A percentile compares a stretch with the other conserved stretches of the same genome.
phyloP scores from a whole-genome alignment of 2,797 vertebrate species.

The Pelochelys cantorii region DNA sequence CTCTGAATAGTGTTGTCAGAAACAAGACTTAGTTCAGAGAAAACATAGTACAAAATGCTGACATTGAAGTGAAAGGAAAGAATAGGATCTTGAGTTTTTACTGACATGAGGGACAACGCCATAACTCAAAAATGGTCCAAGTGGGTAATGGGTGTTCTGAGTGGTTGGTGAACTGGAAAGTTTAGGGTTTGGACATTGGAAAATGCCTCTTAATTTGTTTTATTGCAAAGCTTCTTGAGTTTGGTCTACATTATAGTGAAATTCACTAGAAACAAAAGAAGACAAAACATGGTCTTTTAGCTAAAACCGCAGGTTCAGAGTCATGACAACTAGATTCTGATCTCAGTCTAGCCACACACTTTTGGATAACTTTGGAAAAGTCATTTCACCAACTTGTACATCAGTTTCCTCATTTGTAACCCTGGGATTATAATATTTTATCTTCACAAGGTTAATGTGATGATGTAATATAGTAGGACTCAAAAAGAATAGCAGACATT shows the following conservation, averaged over 20 bases:
- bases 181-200: neutral
- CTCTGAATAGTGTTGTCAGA: neutral
- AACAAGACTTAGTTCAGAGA: neutral
- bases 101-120: neutral
- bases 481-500: neutral
- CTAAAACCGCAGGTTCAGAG: neutral
- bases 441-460: neutral
- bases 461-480: neutral
- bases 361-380: neutral
- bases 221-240: neutral
- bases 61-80: neutral
- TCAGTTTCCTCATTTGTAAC: neutral
- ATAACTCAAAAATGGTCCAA: neutral
- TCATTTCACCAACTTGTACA: neutral
- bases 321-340: neutral
- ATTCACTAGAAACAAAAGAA: neutral
- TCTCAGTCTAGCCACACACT: neutral
- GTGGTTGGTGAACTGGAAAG: neutral
- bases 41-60: neutral
- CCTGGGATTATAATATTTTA: neutral
- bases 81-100: neutral
- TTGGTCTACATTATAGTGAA: neutral
- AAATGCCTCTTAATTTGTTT: fast-evolving
- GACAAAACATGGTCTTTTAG: neutral
- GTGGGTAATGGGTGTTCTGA: neutral